A percentile compares a stretch with the other conserved stretches of the same genome.
phyloP scores from a whole-genome alignment of 2,888 invertebrate species.

The Acronicta alni region DNA sequence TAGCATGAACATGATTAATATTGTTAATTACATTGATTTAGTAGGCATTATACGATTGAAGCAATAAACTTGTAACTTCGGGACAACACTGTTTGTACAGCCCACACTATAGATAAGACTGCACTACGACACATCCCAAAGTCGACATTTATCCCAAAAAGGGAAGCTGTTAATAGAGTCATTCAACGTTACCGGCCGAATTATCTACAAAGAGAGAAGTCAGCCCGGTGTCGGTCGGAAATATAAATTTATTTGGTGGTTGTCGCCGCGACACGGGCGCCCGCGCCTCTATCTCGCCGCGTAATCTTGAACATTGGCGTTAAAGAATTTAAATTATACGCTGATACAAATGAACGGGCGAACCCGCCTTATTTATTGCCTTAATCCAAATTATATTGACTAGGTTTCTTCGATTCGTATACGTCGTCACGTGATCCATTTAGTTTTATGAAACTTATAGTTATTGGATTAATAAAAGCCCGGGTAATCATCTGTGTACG shows the following conservation, averaged over 20 bases:
- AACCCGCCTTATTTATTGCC: slow-evolving; percentile 86
- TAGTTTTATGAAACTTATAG: slow-evolving; percentile 42
- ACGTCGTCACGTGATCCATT: slow-evolving; percentile 80
- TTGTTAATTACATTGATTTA: slow-evolving; percentile 43
- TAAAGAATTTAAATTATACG: slow-evolving; percentile 90
- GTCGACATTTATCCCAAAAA: slow-evolving; percentile 88
- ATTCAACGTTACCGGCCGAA: slow-evolving; percentile 88
- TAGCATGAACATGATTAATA: slow-evolving; percentile 7
- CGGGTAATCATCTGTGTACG: slow-evolving; percentile 51
- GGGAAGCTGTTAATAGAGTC: slow-evolving; percentile 90
- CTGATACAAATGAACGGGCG: slow-evolving; percentile 88
- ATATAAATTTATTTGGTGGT: slow-evolving; percentile 89
- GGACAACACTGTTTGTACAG: slow-evolving; percentile 44
- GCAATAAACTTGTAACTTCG: slow-evolving; percentile 48
- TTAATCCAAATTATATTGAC: slow-evolving; percentile 88
- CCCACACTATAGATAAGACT: slow-evolving; percentile 76
- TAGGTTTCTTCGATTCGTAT: slow-evolving; percentile 80
- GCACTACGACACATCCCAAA: slow-evolving; percentile 74
- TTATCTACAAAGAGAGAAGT: slow-evolving; percentile 89
- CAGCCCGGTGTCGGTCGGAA: slow-evolving; percentile 84
- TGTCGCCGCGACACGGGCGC: slow-evolving; percentile 86
- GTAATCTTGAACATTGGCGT: slow-evolving; percentile 90
- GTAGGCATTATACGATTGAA: slow-evolving; percentile 18
- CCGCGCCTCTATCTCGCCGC: slow-evolving; percentile 85
- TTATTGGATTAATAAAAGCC: slow-evolving; percentile 52